A percentile compares a stretch with the other conserved stretches of the same genome.
These are phyloP conservation scores for Lampropteryx suffumata DNA, from an alignment of 2,888 invertebrate species.

Conservation along the genomic window DNA sequence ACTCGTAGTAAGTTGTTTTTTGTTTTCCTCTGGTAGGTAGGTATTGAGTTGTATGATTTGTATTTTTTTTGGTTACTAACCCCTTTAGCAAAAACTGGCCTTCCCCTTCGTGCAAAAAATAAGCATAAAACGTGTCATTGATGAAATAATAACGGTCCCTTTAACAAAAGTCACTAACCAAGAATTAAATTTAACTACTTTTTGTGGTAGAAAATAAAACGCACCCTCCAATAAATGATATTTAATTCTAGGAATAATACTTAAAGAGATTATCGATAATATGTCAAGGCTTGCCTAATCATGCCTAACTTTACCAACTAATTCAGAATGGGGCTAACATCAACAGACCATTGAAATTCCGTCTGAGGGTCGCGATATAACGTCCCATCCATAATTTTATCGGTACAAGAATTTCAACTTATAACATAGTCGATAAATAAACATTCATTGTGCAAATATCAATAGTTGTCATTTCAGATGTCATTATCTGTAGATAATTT, in stretches of 20 bases:
- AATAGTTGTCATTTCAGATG: slow-evolving; percentile 26
- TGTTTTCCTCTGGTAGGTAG: no score
- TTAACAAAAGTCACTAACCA: no score
- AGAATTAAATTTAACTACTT: no score
- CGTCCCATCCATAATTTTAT: no score
- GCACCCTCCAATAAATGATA: slow-evolving; percentile 61
- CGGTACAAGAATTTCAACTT: background rate
- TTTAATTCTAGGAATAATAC: slow-evolving; percentile 70
- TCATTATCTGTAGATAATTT: slow-evolving; percentile 21
- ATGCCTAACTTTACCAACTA: slow-evolving; percentile 31
- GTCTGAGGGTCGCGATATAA: no score
- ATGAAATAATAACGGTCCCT: no score
- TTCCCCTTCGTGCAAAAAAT: no score
- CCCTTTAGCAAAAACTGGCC: no score
- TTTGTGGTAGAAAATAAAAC: slow-evolving; percentile 35
- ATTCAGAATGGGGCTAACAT: slow-evolving; percentile 38
- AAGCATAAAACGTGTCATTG: no score
- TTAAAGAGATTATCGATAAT: slow-evolving; percentile 61
- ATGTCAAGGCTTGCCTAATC: slow-evolving; percentile 37
- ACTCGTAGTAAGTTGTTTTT: no score
- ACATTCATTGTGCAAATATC: slow-evolving; percentile 27
- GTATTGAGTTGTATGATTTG: no score
- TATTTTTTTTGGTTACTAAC: no score
- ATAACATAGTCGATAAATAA: slow-evolving; percentile 20
- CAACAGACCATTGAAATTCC: slow-evolving; percentile 9